Evolutionary conservation across 2,797 vertebrate genomes (phyloP).

Genomic region (Mormyrus hasselquistii): DNA sequence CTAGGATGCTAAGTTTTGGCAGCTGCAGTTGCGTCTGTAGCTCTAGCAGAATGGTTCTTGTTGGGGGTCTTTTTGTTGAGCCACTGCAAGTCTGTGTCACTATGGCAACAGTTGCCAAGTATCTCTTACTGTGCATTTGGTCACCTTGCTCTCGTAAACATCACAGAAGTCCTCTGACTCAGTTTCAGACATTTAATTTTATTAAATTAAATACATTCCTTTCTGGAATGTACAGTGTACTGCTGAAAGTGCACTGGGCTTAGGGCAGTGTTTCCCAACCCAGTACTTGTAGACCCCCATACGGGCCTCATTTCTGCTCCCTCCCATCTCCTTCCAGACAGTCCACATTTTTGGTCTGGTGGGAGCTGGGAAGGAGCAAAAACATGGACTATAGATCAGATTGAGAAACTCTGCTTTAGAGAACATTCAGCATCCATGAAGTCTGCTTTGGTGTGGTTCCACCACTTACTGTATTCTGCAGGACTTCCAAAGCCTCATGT

Average conservation of each 20-base stretch:
- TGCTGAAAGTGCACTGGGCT: background rate
- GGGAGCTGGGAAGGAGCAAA: background rate
- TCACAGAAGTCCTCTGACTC: background rate
- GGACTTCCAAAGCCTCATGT: background rate
- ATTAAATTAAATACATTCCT: too few relatives aligned
- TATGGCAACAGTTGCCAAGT: background rate
- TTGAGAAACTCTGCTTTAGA: background rate
- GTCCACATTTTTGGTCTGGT: background rate
- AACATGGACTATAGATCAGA: background rate
- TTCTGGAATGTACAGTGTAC: background rate
- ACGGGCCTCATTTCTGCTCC: background rate
- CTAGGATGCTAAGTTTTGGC: background rate
- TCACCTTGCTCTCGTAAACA: background rate
- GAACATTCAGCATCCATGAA: background rate
- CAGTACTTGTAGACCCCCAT: background rate
- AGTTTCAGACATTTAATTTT: background rate
- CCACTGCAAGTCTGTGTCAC: background rate
- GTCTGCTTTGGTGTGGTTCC: background rate
- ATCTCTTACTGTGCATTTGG: background rate
- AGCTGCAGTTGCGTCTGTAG: background rate
- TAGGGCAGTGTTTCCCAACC: background rate
- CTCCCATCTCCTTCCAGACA: background rate
- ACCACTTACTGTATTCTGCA: background rate
- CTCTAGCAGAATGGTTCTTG: background rate
- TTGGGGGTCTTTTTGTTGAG: background rate